A percentile compares a stretch with the other conserved stretches of the same genome.
phyloP scores from a whole-genome alignment of 2,888 invertebrate genomes.

The Lobophora halterata region DNA sequence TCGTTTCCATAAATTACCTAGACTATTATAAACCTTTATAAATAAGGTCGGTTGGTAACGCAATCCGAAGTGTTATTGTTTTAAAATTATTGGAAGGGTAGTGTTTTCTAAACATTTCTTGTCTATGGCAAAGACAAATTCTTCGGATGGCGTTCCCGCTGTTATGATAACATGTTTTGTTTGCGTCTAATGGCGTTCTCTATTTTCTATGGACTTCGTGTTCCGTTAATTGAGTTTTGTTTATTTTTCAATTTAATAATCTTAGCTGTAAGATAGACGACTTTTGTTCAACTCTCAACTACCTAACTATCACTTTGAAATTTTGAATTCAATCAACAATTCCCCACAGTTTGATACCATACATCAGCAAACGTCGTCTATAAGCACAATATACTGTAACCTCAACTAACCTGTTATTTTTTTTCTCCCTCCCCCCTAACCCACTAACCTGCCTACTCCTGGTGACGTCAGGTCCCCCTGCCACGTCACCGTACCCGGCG shows the following conservation, averaged over 20 bases:
- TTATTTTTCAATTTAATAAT: conserved; percentile 31
- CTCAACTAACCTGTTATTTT: conserved; percentile 65
- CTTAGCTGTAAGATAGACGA: conserved; percentile 37
- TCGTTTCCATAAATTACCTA: conserved; percentile 75
- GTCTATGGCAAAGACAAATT: conserved; percentile 60
- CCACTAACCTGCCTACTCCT: conserved; percentile 74
- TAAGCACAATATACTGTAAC: conserved; percentile 24
- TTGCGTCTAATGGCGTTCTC: conserved; percentile 69
- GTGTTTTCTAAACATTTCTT: conserved; percentile 77
- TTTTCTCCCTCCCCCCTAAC: conserved; percentile 52
- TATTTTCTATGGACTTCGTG: conserved; percentile 58
- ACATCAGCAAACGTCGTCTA: conserved; percentile 39
- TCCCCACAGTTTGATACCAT: background rate
- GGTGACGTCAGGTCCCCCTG: conserved; percentile 82
- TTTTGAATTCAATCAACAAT: background rate
- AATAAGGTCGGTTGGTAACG: conserved; percentile 54
- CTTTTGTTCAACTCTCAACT: conserved; percentile 29
- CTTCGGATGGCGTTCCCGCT: conserved; percentile 73
- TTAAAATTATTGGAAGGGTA: conserved; percentile 61
- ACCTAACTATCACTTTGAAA: background rate
- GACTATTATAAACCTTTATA: conserved; percentile 60
- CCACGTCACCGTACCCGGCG: conserved; percentile 82
- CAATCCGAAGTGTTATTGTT: conserved; percentile 71
- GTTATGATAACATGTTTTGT: conserved; percentile 78
- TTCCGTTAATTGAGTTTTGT: conserved; percentile 56